Evolutionary conservation across 2,797 vertebrate species (phyloP).

Genomic region (Phaenicophaeus curvirostris): DNA sequence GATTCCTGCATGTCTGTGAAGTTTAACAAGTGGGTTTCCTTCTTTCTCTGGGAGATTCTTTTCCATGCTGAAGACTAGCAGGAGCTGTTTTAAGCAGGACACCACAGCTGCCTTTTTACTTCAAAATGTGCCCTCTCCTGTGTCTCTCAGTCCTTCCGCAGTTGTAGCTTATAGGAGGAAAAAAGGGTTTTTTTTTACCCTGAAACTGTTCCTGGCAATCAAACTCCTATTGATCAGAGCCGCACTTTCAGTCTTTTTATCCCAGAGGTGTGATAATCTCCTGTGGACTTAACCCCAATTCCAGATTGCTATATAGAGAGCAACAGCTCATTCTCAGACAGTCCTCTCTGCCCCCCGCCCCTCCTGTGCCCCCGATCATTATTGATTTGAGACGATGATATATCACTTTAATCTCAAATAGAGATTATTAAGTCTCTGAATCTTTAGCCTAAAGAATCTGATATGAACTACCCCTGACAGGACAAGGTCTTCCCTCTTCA

Average conservation of each 20-base stretch:
- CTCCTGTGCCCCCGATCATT: neutral
- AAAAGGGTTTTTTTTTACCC: accelerated
- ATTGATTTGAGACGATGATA: neutral
- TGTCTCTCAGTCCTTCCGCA: accelerated
- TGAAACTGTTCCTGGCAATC: neutral
- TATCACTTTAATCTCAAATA: slow-evolving; percentile 43
- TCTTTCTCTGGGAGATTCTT: neutral
- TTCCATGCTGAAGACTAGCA: neutral
- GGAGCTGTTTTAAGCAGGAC: neutral
- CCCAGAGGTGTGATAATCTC: neutral
- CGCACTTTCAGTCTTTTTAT: neutral
- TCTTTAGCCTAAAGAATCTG: slow-evolving; percentile 21
- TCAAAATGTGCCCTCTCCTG: neutral
- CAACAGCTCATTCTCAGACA: neutral
- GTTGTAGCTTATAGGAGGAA: neutral
- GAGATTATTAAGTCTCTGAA: slow-evolving; percentile 30
- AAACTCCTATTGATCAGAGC: neutral
- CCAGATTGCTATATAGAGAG: neutral
- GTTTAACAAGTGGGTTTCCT: neutral
- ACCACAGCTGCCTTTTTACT: neutral
- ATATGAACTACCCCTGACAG: slow-evolving; percentile 42
- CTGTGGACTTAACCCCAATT: neutral
- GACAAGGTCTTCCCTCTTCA: slow-evolving; percentile 47
- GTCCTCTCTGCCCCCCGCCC: neutral
- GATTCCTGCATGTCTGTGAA: neutral